A percentile compares a stretch with the other conserved stretches of the same genome.
These are phyloP conservation scores for Diabrotica balteata DNA, from an alignment of 2,888 invertebrate species.

Conservation along the genomic window DNA sequence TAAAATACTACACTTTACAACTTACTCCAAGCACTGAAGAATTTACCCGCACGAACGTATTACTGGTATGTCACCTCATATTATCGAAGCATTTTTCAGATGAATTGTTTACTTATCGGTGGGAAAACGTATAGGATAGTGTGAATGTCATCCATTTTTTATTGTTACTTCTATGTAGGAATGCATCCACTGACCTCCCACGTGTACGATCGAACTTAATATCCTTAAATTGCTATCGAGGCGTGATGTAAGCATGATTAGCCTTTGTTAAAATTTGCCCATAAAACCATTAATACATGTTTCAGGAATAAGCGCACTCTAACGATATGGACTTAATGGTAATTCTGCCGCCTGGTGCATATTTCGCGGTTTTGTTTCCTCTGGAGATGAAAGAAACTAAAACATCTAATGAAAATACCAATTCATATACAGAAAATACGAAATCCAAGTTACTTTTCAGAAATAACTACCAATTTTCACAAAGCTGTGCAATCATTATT, in stretches of 20 bases:
- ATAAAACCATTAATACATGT: neutral
- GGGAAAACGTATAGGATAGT: conserved; percentile 4
- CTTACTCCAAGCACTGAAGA: no score
- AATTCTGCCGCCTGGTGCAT: no score
- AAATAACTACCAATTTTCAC: no score
- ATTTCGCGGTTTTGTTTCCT: no score
- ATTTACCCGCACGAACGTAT: no score
- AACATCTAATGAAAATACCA: no score
- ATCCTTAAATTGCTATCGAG: neutral
- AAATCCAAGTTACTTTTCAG: no score
- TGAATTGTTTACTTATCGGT: conserved; percentile 7
- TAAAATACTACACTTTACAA: no score
- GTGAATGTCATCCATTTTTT: conserved; percentile 12
- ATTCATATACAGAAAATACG: no score
- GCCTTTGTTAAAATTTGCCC: conserved; percentile 6
- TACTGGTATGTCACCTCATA: neutral
- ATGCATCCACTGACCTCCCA: conserved; percentile 9
- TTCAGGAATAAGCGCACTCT: neutral
- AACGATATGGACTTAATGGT: no score
- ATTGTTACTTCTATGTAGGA: conserved; percentile 9
- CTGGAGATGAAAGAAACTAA: no score
- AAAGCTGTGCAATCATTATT: no score
- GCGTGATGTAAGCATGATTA: conserved; percentile 7
- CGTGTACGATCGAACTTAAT: conserved; percentile 3
- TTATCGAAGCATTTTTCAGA: conserved; percentile 13